Base-by-base conservation (phyloP, 2,888 invertebrate genomes). In the Miltochrista miniata region DNA sequence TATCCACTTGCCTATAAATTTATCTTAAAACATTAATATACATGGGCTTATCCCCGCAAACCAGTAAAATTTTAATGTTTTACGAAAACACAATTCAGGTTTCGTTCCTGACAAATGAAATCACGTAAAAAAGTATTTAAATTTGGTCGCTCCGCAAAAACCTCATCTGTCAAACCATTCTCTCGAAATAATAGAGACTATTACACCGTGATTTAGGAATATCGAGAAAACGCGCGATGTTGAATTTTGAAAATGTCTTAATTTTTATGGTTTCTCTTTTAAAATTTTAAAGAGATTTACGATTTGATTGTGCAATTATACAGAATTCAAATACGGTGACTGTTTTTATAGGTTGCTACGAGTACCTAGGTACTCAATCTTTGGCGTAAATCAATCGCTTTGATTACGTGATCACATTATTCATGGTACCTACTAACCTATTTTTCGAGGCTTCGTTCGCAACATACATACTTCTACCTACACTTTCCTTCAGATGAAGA, bases 131-230 rank as follows among this genome's bases (percentile, higher is more conserved):
- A 42, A 52, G 46, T 49, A 37, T 56, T 59, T 46, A 59, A 63
- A 54, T 48, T 47, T 13, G 34, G 43, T 34, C 48, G 47, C 37
- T 44, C 46, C 45, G 15, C 42, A 15, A 15, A 54, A 48, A 45
- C 11, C 48, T 36, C 60, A 57, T 62, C 54, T 53, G 54, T 65
- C 60, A 63, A 54, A 58, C 43, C 51, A 43, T 52, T 59, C 54
- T 53, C 42, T 45, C 45, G 54, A 49, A 53, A 58, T 61, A 51
- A 59, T 58, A 54, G 60, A 42, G 55, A 62, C 47, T 52, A 55
- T 56, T 64, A 54, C 38, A 18, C 39, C 51, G 45, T 55, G 50
- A 61, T 59, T 64, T 56, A 52, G 36, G 44, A 49, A 54, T 50
- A 64, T 56, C 54, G 50, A 53, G 56, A n/a, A n/a, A n/a, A n/a